These are phyloP conservation scores for Mythimna lalbum DNA, from an alignment of 2,888 invertebrate genomes.

Conservation along the genomic window DNA sequence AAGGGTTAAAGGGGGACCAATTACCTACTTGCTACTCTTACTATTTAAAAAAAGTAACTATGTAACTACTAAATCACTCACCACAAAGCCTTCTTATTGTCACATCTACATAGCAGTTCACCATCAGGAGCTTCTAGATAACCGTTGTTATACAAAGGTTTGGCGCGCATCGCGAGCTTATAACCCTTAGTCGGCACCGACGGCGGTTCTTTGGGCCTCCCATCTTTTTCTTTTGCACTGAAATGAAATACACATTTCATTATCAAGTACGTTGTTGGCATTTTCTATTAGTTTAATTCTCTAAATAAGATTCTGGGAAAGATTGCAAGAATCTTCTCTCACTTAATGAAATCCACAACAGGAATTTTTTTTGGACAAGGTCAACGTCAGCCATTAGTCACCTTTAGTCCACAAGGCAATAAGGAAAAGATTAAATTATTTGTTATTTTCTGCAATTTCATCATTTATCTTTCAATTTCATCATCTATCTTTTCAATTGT, in stretches of 20 bases:
- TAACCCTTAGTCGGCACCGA: slow-evolving; percentile 67
- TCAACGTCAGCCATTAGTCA: background rate
- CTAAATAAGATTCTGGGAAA: too few relatives aligned
- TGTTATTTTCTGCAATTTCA: slow-evolving; percentile 5
- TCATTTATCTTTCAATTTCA: slow-evolving; percentile 14
- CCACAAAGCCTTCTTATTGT: slow-evolving; percentile 94
- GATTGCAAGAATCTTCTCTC: too few relatives aligned
- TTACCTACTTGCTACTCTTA: background rate
- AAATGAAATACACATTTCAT: slow-evolving; percentile 4
- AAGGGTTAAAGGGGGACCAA: background rate
- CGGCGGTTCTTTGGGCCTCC: slow-evolving; percentile 53
- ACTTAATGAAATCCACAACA: too few relatives aligned
- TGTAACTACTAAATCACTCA: slow-evolving; percentile 81
- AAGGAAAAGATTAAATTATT: slow-evolving; percentile 18
- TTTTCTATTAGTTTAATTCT: too few relatives aligned
- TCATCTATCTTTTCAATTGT: slow-evolving; percentile 15
- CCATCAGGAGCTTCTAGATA: slow-evolving; percentile 95
- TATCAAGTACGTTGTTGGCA: too few relatives aligned
- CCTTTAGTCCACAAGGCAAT: background rate
- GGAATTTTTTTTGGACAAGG: background rate
- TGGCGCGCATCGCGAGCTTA: slow-evolving; percentile 86
- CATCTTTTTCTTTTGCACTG: slow-evolving; percentile 58
- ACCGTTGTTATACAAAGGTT: slow-evolving; percentile 95
- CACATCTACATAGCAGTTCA: slow-evolving; percentile 94
- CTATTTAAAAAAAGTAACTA: background rate